Evolutionary conservation across 2,888 invertebrate species (phyloP).

Genomic region (Electrophaes corylata): DNA sequence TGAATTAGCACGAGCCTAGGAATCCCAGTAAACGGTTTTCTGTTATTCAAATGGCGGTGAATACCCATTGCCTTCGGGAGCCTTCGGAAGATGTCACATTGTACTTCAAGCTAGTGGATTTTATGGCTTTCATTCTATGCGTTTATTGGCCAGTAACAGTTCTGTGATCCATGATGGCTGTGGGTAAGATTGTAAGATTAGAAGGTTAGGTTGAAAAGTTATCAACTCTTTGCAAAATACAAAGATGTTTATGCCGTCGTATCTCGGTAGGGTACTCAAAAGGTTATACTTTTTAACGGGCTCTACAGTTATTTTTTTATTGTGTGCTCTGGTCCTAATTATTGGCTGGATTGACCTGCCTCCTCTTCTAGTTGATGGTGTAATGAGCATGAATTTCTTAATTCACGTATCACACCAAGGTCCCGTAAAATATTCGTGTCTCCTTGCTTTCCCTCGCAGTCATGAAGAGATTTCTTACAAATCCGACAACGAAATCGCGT

Average conservation of each 20-base stretch:
- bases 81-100: slow-evolving; percentile 30
- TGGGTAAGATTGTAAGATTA: background rate
- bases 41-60: slow-evolving; percentile 26
- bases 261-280: too few relatives aligned
- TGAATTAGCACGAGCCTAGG: slow-evolving; percentile 23
- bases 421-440: background rate
- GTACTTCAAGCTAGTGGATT: slow-evolving; percentile 18
- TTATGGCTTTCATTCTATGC: slow-evolving; percentile 19
- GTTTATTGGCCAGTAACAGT: slow-evolving; percentile 14
- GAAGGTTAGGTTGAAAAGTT: background rate
- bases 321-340: too few relatives aligned
- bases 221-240: background rate
- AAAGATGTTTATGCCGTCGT: background rate
- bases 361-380: too few relatives aligned
- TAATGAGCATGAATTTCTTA: too few relatives aligned
- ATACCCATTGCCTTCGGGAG: slow-evolving; percentile 10
- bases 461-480: slow-evolving; percentile 12
- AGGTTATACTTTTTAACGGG: too few relatives aligned
- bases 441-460: slow-evolving; percentile 21
- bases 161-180: background rate
- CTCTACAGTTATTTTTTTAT: too few relatives aligned
- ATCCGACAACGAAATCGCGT: slow-evolving; percentile 25
- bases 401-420: too few relatives aligned
- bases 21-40: slow-evolving; percentile 29
- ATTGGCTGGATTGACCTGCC: too few relatives aligned